phyloP scores from a whole-genome alignment of 2,888 invertebrate species.

The Rotaria socialis region DNA sequence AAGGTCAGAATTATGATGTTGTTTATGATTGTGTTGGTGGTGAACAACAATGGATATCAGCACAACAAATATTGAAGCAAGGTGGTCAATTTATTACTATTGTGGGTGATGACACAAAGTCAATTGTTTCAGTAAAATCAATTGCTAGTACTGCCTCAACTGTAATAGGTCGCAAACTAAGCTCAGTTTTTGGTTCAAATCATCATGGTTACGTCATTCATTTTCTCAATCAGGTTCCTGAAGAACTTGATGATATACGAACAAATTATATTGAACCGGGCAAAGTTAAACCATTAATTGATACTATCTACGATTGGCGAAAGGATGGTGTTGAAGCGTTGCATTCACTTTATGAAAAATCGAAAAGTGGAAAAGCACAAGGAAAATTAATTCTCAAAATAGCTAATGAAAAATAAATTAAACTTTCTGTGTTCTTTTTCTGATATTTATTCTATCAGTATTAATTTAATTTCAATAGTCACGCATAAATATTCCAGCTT shows the following conservation, averaged over 20 bases:
- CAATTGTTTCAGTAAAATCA: neutral
- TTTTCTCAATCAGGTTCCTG: neutral
- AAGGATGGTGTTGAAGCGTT: conserved; percentile 6
- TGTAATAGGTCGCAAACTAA: neutral
- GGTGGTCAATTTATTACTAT: conserved; percentile 31
- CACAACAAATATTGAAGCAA: neutral
- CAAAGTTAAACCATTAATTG: conserved; percentile 25
- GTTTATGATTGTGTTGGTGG: conserved; percentile 25
- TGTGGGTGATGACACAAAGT: neutral
- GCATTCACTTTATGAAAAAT: neutral
- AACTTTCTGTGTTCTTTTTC: too few species aligned
- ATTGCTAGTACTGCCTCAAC: neutral
- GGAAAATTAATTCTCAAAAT: conserved; percentile 29
- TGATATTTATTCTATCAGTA: too few species aligned
- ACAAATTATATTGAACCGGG: neutral
- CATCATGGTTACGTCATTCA: neutral
- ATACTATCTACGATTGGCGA: neutral
- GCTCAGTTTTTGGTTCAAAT: neutral
- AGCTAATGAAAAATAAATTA: neutral
- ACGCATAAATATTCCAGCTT: too few species aligned
- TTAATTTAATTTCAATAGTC: too few species aligned
- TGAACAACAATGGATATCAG: conserved; percentile 1
- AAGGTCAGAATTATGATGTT: conserved; percentile 18
- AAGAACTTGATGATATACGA: neutral
- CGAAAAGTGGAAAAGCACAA: conserved; percentile 1